Conservation (phyloP, 2,888 invertebrate genomes). For the Thera obeliscata region DNA sequence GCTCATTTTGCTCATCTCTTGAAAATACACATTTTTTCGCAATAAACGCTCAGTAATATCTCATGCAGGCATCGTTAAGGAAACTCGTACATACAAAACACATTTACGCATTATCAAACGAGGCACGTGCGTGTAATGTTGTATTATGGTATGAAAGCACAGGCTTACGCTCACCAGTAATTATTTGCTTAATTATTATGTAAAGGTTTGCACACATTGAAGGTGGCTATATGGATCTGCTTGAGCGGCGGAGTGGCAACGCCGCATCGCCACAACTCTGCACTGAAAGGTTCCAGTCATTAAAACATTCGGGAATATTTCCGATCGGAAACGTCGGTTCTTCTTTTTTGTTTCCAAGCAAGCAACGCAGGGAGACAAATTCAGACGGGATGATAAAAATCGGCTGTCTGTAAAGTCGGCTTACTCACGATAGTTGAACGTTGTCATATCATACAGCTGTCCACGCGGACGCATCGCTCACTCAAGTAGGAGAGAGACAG, state of each 20-base stretch:
- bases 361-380: too few species aligned
- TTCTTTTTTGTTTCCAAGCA: too few species aligned
- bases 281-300: too few species aligned
- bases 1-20: constrained; percentile 12
- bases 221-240: not conserved
- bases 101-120: constrained; percentile 28
- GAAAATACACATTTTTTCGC: constrained; percentile 28
- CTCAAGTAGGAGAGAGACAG: too few species aligned
- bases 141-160: constrained; percentile 7
- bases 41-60: constrained; percentile 28
- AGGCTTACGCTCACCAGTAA: constrained; percentile 6
- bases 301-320: too few species aligned
- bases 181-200: constrained; percentile 7
- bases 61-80: constrained; percentile 28
- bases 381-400: too few species aligned
- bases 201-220: constrained; percentile 3
- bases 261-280: not conserved
- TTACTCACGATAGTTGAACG: too few species aligned
- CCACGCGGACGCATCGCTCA: too few species aligned
- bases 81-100: constrained; percentile 27
- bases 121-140: constrained; percentile 35
- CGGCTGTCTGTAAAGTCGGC: too few species aligned
- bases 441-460: too few species aligned
- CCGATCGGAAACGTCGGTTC: too few species aligned
- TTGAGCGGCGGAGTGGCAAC: not conserved